These are phyloP conservation scores for Edolisoma coerulescens DNA, from an alignment of 2,113 vertebrate genomes.

Conservation along the genomic window DNA sequence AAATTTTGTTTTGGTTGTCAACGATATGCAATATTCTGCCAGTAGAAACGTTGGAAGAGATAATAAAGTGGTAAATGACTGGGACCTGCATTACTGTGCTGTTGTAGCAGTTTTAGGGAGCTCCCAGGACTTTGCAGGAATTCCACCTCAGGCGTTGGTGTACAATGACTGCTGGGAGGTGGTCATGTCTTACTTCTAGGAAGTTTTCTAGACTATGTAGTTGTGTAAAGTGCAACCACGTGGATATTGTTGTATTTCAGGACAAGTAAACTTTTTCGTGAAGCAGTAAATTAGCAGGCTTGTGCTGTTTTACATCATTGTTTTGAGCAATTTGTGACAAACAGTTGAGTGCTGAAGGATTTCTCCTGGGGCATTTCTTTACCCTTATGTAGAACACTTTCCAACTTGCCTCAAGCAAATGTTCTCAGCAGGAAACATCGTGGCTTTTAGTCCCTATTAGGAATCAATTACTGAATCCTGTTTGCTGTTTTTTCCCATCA, in stretches of 20 bases:
- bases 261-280: not conserved
- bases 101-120: too few relatives aligned
- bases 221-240: not conserved
- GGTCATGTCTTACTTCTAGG: accelerated
- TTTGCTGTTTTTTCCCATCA: accelerated
- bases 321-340: not conserved
- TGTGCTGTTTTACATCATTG: not conserved
- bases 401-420: not conserved
- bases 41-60: accelerated
- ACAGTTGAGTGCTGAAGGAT: not conserved
- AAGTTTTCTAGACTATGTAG: accelerated
- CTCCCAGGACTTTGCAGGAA: not conserved
- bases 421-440: not conserved
- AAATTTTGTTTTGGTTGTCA: not conserved
- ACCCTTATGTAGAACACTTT: not conserved
- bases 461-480: accelerated
- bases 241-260: not conserved
- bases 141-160: not conserved
- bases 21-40: accelerated
- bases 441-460: accelerated
- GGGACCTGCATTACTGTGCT: not conserved
- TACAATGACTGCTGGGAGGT: not conserved
- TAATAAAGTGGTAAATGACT: accelerated
- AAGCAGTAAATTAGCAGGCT: not conserved
- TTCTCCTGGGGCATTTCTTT: not conserved